Percentiles rank a stretch among this genome's conserved stretches.
Conservation (phyloP, 2,888 invertebrate species). For the Spodoptera exigua region DNA sequence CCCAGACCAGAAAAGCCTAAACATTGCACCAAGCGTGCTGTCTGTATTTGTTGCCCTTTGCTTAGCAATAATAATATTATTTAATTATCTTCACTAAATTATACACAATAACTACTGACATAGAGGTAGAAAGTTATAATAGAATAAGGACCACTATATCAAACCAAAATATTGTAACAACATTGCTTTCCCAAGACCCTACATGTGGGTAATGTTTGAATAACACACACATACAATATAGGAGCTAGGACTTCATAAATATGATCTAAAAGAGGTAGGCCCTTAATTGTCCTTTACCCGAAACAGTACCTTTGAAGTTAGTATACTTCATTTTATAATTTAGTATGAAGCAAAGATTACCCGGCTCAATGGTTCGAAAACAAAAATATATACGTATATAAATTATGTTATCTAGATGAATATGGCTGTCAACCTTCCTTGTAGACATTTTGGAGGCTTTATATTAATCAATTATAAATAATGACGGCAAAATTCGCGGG, state of each 20-base stretch:
- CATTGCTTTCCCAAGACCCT: too few relatives aligned
- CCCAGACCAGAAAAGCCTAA: too few relatives aligned
- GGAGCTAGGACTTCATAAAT: not conserved
- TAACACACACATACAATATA: constrained; percentile 1
- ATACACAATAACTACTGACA: too few relatives aligned
- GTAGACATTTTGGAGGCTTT: constrained; percentile 18
- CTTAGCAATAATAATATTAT: too few relatives aligned
- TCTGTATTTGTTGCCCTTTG: too few relatives aligned
- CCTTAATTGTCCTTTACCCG: constrained; percentile 11
- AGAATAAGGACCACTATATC: too few relatives aligned
- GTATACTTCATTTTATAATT: constrained; percentile 22
- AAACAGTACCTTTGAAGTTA: constrained; percentile 15
- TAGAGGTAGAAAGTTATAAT: too few relatives aligned
- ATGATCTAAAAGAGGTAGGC: not conserved
- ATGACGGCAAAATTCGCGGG: too few relatives aligned
- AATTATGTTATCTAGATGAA: constrained; percentile 20
- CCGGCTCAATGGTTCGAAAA: constrained; percentile 27
- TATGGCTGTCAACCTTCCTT: constrained; percentile 16
- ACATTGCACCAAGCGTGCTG: too few relatives aligned
- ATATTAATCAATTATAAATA: too few relatives aligned
- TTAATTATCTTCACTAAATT: too few relatives aligned
- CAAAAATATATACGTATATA: constrained; percentile 27
- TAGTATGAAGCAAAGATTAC: constrained; percentile 34
- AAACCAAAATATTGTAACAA: too few relatives aligned
- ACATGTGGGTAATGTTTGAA: not conserved